Base-by-base conservation (phyloP, 2,797 vertebrate genomes). In the Typhlichthys eigenmanni region DNA sequence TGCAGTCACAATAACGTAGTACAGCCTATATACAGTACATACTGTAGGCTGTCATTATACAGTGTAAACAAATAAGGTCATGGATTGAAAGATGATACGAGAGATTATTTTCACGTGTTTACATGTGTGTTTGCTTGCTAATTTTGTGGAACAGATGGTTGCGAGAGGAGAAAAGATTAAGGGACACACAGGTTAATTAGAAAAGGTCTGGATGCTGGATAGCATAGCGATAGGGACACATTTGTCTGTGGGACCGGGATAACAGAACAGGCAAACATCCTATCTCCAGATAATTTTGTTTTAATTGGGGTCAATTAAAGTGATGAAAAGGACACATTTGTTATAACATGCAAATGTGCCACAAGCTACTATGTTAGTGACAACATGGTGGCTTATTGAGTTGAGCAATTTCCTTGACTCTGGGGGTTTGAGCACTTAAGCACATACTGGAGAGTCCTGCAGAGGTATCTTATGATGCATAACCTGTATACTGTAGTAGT, bases 261-360 rank as follows among this genome's bases (percentile, higher is more conserved):
- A 92, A 66, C 91, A 92, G 93, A 91, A 79, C 89, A 89, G 89
- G 91, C 91, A 92, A 94, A 93, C 92, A 91, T 91, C 87, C 90
- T 88, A 89, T 88, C 75, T 92, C 92, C 7, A 17, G 91, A 93
- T 93, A 92, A 77, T 83, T 62, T 79, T 76, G 82, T 86, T 92
- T 92, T 95, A 95, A 96, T 95, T 93, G 93, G 91, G 90, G 92
- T 93, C 92, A 94, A 94, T 91, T 86, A 91, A 93, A 91, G 93
- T 85, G 49, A 83, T 81, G 88, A 89, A 84, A 82, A 83, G 91
- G 92, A 91, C 78, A 29, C 47, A 70, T 72, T 71, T 65, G 32
- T 57, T 43, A 50, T 43, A 13, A 48, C 55, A 24, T 50, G 74
- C 55, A 60, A 80, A 71, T 58, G 46, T 59, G 62, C 74, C 47